Percentiles rank a stretch among this genome's conserved stretches.
phyloP scores from a whole-genome alignment of 2,113 vertebrate species.

The Struthio camelus region DNA sequence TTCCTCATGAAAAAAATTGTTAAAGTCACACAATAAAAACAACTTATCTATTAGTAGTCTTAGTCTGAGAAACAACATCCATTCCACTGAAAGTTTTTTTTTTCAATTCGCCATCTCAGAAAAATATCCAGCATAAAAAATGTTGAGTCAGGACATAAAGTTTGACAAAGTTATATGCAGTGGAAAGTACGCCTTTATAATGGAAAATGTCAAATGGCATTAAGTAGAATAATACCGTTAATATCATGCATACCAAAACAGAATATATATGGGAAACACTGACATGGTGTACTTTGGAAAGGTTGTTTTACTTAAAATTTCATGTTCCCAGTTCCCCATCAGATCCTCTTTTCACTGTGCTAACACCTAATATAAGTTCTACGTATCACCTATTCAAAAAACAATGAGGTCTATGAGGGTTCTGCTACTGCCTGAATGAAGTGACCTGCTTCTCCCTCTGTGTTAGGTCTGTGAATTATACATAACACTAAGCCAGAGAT shows the following conservation, averaged over 20 bases:
- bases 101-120: neutral
- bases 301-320: neutral
- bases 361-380: neutral
- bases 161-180: neutral
- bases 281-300: neutral
- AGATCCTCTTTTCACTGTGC: neutral
- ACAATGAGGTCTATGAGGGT: neutral
- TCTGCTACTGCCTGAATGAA: neutral
- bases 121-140: neutral
- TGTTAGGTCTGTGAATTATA: neutral
- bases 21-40: neutral
- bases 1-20: neutral
- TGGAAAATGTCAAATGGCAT: neutral
- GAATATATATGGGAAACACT: neutral
- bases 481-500: neutral
- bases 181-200: neutral
- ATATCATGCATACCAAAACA: neutral
- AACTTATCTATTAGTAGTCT: neutral
- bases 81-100: neutral
- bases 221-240: neutral
- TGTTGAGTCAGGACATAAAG: neutral
- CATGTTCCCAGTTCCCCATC: neutral
- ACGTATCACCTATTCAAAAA: neutral
- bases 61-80: neutral
- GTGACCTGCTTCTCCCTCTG: neutral